Base-by-base conservation (phyloP, 1,140 invertebrate genomes). In the Steinernema feltiae region DNA sequence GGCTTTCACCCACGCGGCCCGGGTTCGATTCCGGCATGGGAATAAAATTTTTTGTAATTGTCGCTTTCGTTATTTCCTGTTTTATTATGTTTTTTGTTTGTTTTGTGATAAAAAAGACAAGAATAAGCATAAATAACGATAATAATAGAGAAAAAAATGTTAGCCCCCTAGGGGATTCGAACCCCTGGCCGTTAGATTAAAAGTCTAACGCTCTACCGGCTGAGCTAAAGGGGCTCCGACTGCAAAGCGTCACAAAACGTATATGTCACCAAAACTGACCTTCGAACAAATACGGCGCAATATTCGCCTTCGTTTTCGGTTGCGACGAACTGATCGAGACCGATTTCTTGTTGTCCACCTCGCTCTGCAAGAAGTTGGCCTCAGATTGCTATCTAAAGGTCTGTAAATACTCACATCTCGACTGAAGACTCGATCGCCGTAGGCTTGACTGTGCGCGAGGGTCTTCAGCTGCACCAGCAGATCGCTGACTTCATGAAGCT, bases 11-110 rank as follows among this genome's bases (percentile, higher is more conserved):
- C 91, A 91, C 91, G 89, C 91, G 91, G 90, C 91, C 90, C 90
- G 91, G 91, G 91, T 92, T 92, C 91, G 90, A 92, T 92, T 92
- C 91, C 91, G n/a, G n/a, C n/a, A n/a, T n/a, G n/a, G n/a, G n/a
- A n/a, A n/a, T n/a, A n/a, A n/a, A n/a, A n/a, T n/a, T n/a, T n/a
- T n/a, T n/a, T n/a, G n/a, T n/a, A n/a, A n/a, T n/a, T n/a, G n/a
- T n/a, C n/a, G n/a, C n/a, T n/a, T n/a, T n/a, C n/a, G n/a, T n/a
- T n/a, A n/a, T n/a, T n/a, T n/a, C n/a, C n/a, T n/a, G n/a, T n/a
- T n/a, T n/a, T n/a, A n/a, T n/a, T n/a, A n/a, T n/a, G n/a, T n/a
- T n/a, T n/a, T n/a, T n/a, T n/a, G n/a, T n/a, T n/a, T n/a, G n/a
- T n/a, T n/a, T n/a, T n/a, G n/a, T n/a, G n/a, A 41, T 18, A 18